phyloP scores from a whole-genome alignment of 2,888 invertebrate species.

The Physocephala rufipes region DNA sequence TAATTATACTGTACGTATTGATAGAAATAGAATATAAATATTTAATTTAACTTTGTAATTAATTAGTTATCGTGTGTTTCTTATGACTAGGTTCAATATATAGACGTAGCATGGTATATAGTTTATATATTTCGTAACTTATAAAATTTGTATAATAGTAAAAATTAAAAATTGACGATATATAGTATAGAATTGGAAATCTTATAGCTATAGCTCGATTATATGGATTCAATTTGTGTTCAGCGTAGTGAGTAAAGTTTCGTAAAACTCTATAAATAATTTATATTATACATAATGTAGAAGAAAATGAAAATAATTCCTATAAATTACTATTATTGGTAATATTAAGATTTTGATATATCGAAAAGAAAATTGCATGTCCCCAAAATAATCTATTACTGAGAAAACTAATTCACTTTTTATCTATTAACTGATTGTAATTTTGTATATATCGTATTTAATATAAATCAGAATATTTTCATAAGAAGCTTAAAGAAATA shows the following conservation, averaged over 20 bases:
- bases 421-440: constrained; percentile 18
- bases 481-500: no score
- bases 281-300: background rate
- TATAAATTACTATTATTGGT: background rate
- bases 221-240: no score
- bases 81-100: constrained; percentile 31
- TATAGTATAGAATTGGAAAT: no score
- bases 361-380: constrained; percentile 13
- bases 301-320: background rate
- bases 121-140: background rate
- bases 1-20: background rate
- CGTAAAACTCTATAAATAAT: background rate
- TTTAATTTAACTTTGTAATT: constrained; percentile 43
- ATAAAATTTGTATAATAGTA: background rate
- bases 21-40: background rate
- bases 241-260: background rate
- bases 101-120: background rate
- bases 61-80: constrained; percentile 48
- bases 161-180: no score
- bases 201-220: background rate
- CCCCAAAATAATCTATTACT: background rate
- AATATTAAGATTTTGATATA: background rate
- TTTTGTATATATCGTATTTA: constrained; percentile 13
- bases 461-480: no score
- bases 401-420: constrained; percentile 13